These are phyloP conservation scores for Pogonophryne albipinna DNA, from an alignment of 2,797 vertebrate genomes.

Conservation along the genomic window DNA sequence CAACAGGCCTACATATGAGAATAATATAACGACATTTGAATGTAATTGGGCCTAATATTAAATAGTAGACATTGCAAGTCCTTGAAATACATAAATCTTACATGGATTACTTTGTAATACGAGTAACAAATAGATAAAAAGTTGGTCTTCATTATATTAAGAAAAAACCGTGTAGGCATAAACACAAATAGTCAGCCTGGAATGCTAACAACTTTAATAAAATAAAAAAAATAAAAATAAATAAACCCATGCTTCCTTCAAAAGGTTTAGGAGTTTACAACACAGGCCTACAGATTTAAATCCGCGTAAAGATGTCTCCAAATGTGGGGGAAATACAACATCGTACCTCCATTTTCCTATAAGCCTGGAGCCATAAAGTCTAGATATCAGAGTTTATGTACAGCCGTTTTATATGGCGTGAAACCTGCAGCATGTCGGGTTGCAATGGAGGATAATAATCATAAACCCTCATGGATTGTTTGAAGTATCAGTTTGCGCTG, in stretches of 20 bases:
- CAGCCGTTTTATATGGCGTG: constrained; percentile 61
- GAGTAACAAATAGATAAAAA: neutral
- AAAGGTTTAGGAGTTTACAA: constrained; percentile 1
- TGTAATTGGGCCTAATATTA: neutral
- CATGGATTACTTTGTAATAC: neutral
- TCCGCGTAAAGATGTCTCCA: constrained; percentile 48
- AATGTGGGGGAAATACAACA: constrained; percentile 53
- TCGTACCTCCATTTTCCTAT: constrained; percentile 46
- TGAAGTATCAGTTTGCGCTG: constrained; percentile 27
- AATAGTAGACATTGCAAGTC: no score
- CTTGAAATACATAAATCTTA: neutral
- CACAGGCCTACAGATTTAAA: constrained; percentile 51
- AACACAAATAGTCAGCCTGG: neutral
- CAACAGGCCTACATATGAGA: no score
- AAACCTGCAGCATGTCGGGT: constrained; percentile 56
- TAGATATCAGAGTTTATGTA: constrained; percentile 66
- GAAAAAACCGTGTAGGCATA: neutral
- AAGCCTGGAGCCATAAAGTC: constrained; percentile 67
- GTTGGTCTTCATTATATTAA: neutral
- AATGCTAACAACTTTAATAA: neutral
- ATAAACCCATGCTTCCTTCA: neutral
- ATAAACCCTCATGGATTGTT: constrained; percentile 54
- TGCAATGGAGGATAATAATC: constrained; percentile 61
- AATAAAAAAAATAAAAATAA: neutral
- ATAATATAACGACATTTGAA: neutral